Percentiles rank a stretch among this genome's conserved stretches.
Conservation (phyloP, 2,797 vertebrate species). For the Rhinophrynus dorsalis region DNA sequence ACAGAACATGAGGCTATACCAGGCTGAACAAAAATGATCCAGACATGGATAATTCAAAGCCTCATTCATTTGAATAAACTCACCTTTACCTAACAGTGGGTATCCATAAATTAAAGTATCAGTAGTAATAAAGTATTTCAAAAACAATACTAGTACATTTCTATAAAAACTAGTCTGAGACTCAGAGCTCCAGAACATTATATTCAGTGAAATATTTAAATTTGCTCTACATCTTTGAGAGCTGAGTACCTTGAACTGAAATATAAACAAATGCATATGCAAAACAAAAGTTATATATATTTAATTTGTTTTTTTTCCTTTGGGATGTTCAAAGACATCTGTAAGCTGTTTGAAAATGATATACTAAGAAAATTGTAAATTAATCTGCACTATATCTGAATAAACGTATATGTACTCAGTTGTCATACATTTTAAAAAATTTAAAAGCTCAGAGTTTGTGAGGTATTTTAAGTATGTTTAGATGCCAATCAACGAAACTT, state of each 20-base stretch:
- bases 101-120: no score
- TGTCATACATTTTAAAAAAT: conserved; percentile 39
- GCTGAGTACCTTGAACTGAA: background rate
- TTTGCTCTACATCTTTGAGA: no score
- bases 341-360: conserved; percentile 13
- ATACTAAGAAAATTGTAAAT: conserved; percentile 30
- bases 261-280: conserved; percentile 9
- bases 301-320: conserved; percentile 9
- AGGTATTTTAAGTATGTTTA: conserved; percentile 35
- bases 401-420: conserved; percentile 8
- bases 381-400: conserved; percentile 36
- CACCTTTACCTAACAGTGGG: no score
- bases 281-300: conserved; percentile 26
- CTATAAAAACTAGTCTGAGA: no score
- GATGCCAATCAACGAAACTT: conserved; percentile 34
- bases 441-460: background rate
- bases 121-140: no score
- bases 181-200: no score
- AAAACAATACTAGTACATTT: no score
- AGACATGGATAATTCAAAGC: no score
- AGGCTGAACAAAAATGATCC: no score
- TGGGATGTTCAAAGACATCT: conserved; percentile 27
- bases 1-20: no score
- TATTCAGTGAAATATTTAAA: no score
- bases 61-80: no score